Base-by-base conservation (phyloP, 1,140 invertebrate genomes). In the Solenopsis invicta region DNA sequence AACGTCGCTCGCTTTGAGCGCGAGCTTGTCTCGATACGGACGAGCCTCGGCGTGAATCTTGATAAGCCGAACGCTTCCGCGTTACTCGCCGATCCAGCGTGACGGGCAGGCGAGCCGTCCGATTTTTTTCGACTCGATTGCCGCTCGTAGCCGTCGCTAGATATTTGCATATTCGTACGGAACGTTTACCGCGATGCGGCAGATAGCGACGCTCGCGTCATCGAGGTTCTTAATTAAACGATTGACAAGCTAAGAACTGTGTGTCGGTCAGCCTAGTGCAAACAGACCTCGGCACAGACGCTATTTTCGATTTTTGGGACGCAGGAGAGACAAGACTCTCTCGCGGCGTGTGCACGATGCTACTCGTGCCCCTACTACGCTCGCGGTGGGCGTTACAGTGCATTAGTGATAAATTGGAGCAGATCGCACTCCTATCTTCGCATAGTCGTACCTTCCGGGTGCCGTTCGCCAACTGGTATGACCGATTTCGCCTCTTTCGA, bases 341-440 rank as follows among this genome's bases (percentile, higher is more conserved):
- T 29, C 45, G 41, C 41, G 56, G n/a, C 16, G 52, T 84, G n/a
- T 75, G 16, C 54, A 61, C 62, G 61, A 56, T 54, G 86, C 72
- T 59, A 48, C 13, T 37, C 2, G 48, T 56, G 85, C 76, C 87
- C 91, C 90, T 90, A 91, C 88, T 85, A 89, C 80, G 64, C 85
- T 88, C 87, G 72, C 88, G 86, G 92, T 94, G 93, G 94, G 94
- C 94, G 94, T 94, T 90, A 82, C 91, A 92, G 92, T 89, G 92
- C 93, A 93, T 95, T 92, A 89, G 93, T 93, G 92, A 95, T 95
- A 94, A 95, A 95, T 95, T 94, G 88, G 88, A 93, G 87, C 90
- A 88, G 92, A 95, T 95, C 94, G 89, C 90, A 88, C 92, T 91
- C 92, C 92, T 92, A 94, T 94, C 92, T 91, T 92, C 76, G 87